Evolutionary conservation across 2,888 invertebrate species (phyloP), one percentile per base, ranked within the genome.

Genomic region (Odiellus spinosus): DNA sequence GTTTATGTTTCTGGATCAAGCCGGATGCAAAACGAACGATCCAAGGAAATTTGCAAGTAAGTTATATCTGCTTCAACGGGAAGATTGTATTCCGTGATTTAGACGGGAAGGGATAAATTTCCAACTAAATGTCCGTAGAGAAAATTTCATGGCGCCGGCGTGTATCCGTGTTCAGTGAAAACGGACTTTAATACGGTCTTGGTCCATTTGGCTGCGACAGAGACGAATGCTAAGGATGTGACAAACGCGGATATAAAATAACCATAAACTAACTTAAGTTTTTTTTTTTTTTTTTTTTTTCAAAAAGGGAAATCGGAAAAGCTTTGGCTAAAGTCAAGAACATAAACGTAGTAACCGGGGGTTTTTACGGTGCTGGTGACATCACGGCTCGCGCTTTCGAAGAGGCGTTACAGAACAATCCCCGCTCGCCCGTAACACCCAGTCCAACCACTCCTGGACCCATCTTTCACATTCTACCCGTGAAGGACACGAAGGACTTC

Each of bases 241-340:
- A n/a, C n/a, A n/a, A n/a, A n/a, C n/a, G n/a, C n/a, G n/a, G n/a
- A n/a, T n/a, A n/a, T n/a, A n/a, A n/a, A n/a, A n/a, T n/a, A n/a
- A n/a, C n/a, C n/a, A n/a, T n/a, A n/a, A n/a, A n/a, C n/a, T n/a
- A n/a, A n/a, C n/a, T n/a, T n/a, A n/a, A n/a, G n/a, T n/a, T n/a
- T n/a, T n/a, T 20, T 18, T 4, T 17, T 17, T 38, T 18, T 10
- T 18, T 15, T 18, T 20, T 18, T 15, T 8, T 21, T 26, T 3
- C 15, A 20, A 3, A 40, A 19, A 53, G 56, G 36, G 57, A 51
- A 21, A 56, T 57, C 40, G 57, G 56, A 10, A 45, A 36, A 20
- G 56, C 55, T 41, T 49, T 57, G 40, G 54, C 57, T 3, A 53
- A 55, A 40, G 49, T 57, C 8, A 45, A 48, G 20, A 50, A 49